These are phyloP conservation scores for Xyrichtys novacula DNA, from an alignment of 2,797 vertebrate genomes.

Conservation along the genomic window DNA sequence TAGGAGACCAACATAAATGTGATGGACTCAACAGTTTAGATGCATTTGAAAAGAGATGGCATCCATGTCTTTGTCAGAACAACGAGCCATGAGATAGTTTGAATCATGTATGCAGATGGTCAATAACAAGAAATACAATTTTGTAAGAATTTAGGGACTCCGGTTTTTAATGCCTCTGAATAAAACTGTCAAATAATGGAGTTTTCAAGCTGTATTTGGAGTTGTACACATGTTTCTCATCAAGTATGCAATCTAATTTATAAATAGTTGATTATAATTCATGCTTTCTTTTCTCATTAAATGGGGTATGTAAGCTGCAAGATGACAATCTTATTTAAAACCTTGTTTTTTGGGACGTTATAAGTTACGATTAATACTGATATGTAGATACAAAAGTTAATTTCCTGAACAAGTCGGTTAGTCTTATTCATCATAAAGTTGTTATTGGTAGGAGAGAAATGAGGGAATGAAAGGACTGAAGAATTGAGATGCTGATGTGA, in stretches of 20 bases:
- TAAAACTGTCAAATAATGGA: background rate
- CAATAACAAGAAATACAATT: background rate
- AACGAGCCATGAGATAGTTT: background rate
- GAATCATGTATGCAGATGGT: background rate
- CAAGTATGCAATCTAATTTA: background rate
- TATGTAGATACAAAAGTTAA: background rate
- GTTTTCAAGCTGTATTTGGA: no score
- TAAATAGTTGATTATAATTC: background rate
- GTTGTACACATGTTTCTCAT: background rate
- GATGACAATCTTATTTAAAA: background rate
- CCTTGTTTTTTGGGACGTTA: background rate
- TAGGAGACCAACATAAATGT: background rate
- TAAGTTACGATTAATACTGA: no score
- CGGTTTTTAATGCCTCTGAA: background rate
- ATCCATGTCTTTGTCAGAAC: background rate
- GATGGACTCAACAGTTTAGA: constrained; percentile 1
- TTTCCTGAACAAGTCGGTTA: constrained; percentile 36
- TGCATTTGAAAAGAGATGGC: constrained; percentile 11
- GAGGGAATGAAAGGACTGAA: constrained; percentile 28
- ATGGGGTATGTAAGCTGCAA: constrained; percentile 1
- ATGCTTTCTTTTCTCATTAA: constrained; percentile 1
- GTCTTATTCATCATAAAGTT: constrained; percentile 27
- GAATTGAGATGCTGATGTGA: constrained; percentile 43
- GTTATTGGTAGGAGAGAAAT: constrained; percentile 34
- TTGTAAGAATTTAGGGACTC: background rate